Evolutionary conservation across 1,140 invertebrate species (phyloP), one percentile per base, ranked within the genome.

Genomic region (Eupeodes corollae): DNA sequence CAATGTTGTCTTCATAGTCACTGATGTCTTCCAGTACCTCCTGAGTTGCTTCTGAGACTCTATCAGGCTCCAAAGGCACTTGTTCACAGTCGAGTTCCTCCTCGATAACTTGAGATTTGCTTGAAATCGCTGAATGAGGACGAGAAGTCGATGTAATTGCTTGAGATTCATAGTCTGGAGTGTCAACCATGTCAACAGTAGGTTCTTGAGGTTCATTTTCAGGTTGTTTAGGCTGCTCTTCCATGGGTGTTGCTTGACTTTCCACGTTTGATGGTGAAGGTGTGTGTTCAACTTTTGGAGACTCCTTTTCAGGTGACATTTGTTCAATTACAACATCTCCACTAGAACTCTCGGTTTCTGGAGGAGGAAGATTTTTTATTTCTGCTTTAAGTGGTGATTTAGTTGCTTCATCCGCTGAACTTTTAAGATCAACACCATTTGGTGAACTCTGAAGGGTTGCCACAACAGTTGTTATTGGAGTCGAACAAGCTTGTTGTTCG

Each of bases 61-160:
- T 26, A 26, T 26, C 21, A 26, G 21, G 21, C 8, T 26, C 21
- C 3, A 26, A 3, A 26, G 21, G 21, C 8, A 8, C 3, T 34
- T 59, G 58, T 47, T 50, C 56, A 32, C 50, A 54, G 19, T 66
- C 63, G 13, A 66, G 59, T 12, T 66, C 57, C 44, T 66, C 63
- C 32, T 66, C 63, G 13, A 66, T 66, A 13, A 54, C 51, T 26
- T 65, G 15, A 0, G 63, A 66, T 40, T 66, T 66, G 3, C 3
- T 8, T 5, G 21, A 26, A 26, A 26, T 26, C 1, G 49, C 51
- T 0, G 63, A 66, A 35, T 66, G 63, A 0, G 63, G 54, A 1
- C 62, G 52, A 9, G 63, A 66, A 6, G 26, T 34, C 12, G 52
- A 57, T 1, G 33, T 43, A 15, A 10, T 9, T 16, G 51, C 34